Evolutionary conservation across 2,113 vertebrate genomes (phyloP).

Genomic region (Pipra filicauda): DNA sequence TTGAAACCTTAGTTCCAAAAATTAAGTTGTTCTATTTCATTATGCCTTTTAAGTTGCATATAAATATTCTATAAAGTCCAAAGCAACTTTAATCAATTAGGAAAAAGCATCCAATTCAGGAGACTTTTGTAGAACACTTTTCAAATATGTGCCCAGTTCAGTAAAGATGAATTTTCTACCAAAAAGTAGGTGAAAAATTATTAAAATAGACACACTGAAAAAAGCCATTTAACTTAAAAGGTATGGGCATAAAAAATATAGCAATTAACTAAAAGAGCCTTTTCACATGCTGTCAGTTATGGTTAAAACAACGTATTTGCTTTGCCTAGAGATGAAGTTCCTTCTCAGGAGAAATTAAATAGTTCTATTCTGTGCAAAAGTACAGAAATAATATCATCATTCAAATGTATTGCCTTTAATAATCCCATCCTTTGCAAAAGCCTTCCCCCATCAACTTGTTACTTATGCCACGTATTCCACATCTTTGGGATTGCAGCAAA

Average conservation of each 20-base stretch:
- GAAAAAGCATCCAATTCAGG: neutral
- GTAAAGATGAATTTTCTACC: neutral
- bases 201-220: neutral
- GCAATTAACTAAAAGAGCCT: neutral
- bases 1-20: neutral
- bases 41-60: neutral
- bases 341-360: neutral
- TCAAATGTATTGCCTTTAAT: neutral
- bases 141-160: neutral
- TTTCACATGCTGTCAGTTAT: neutral
- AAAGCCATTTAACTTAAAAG: neutral
- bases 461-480: slow-evolving; percentile 9
- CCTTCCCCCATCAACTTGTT: neutral
- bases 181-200: neutral
- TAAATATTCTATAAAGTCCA: neutral
- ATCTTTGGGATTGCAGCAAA: slow-evolving; percentile 19
- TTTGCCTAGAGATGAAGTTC: neutral
- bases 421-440: neutral
- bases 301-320: neutral
- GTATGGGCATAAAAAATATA: neutral
- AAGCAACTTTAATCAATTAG: neutral
- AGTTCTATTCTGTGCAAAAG: neutral
- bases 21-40: neutral
- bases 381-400: neutral
- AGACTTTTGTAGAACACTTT: neutral